These are phyloP conservation scores for Physella acuta DNA, from an alignment of 1,140 invertebrate genomes.

Conservation along the genomic window DNA sequence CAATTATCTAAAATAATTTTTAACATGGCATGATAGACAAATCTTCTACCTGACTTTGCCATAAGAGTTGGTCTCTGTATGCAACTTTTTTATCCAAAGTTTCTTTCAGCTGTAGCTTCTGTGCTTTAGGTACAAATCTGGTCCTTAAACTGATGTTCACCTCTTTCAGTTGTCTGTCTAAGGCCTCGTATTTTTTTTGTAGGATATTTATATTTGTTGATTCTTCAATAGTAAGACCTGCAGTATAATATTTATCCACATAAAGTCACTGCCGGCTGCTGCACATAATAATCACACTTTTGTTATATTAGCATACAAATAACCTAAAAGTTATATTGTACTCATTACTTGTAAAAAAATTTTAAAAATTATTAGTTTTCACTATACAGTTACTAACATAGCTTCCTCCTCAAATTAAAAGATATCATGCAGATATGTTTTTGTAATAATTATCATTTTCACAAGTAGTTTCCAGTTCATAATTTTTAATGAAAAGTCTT, in stretches of 20 bases:
- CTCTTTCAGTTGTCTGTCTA: slow-evolving; percentile 55
- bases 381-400: too few species aligned
- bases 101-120: slow-evolving; percentile 53
- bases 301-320: too few species aligned
- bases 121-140: slow-evolving; percentile 48
- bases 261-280: background rate
- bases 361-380: too few species aligned
- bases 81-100: slow-evolving; percentile 46
- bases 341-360: too few species aligned
- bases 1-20: too few species aligned
- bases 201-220: slow-evolving; percentile 50
- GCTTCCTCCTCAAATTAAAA: too few species aligned
- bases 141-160: slow-evolving; percentile 51
- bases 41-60: slow-evolving; percentile 36
- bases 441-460: too few species aligned
- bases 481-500: too few species aligned
- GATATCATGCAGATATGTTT: too few species aligned
- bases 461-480: too few species aligned
- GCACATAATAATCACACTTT: background rate
- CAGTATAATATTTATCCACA: background rate
- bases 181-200: slow-evolving; percentile 44
- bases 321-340: too few species aligned
- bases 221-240: slow-evolving; percentile 56
- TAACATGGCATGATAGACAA: too few species aligned
- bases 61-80: slow-evolving; percentile 45